Percentiles rank a stretch among this genome's conserved stretches.
phyloP scores from a whole-genome alignment of 2,888 invertebrate species.

The Lypha dubia region DNA sequence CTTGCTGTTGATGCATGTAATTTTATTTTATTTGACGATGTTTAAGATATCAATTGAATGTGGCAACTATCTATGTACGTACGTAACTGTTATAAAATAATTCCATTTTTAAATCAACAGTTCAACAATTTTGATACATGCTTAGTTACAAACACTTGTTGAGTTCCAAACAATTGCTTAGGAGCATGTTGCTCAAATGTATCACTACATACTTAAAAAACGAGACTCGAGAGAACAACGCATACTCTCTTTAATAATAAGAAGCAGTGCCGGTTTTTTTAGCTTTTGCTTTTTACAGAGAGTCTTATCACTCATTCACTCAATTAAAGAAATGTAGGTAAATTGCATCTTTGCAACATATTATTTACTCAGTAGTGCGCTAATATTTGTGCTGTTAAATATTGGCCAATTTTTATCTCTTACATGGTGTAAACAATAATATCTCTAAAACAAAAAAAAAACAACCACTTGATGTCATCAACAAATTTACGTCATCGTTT shows the following conservation, averaged over 20 bases:
- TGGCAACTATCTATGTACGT: neutral
- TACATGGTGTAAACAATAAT: slow-evolving; percentile 21
- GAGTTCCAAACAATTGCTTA: neutral
- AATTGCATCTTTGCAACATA: slow-evolving; percentile 62
- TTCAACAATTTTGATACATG: slow-evolving; percentile 19
- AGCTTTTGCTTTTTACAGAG: slow-evolving; percentile 10
- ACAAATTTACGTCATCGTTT: slow-evolving; percentile 69
- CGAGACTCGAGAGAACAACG: slow-evolving; percentile 53
- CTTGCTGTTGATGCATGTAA: too few species aligned
- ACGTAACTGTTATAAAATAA: neutral
- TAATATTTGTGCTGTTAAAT: slow-evolving; percentile 71
- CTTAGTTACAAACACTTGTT: slow-evolving; percentile 58
- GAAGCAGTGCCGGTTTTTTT: slow-evolving; percentile 30
- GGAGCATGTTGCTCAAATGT: slow-evolving; percentile 35
- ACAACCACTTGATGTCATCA: slow-evolving; percentile 64
- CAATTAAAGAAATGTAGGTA: slow-evolving; percentile 50
- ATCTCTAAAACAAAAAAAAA: too few species aligned
- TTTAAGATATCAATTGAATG: neutral
- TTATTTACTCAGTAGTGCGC: slow-evolving; percentile 70
- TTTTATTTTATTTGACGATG: too few species aligned
- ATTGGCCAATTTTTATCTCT: slow-evolving; percentile 59
- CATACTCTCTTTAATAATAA: slow-evolving; percentile 23
- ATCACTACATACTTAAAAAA: slow-evolving; percentile 33
- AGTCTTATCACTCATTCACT: slow-evolving; percentile 54
- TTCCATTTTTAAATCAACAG: neutral